phyloP scores from a whole-genome alignment of 2,888 invertebrate genomes.

The Acrobasis suavella region DNA sequence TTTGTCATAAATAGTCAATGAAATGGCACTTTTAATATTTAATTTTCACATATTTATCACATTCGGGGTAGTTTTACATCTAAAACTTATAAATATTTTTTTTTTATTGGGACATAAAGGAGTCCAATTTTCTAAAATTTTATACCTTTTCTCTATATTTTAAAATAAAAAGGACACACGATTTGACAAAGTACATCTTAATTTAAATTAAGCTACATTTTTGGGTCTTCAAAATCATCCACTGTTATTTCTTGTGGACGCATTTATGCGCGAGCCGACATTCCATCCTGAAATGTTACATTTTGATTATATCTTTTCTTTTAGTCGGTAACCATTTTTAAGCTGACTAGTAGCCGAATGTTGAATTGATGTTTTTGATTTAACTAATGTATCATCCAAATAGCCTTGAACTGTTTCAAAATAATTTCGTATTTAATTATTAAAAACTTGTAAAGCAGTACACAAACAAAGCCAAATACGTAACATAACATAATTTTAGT shows the following conservation, averaged over 20 bases:
- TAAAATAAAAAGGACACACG: slow-evolving; percentile 2
- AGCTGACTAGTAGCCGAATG: too few relatives aligned
- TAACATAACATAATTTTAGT: neutral
- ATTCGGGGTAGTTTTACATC: slow-evolving; percentile 43
- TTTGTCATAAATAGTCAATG: slow-evolving; percentile 31
- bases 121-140: slow-evolving; percentile 16
- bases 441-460: neutral
- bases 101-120: slow-evolving; percentile 3
- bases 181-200: slow-evolving; percentile 4
- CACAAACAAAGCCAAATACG: neutral
- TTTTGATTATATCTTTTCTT: slow-evolving; percentile 30
- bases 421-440: neutral
- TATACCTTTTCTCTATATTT: slow-evolving; percentile 22
- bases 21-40: slow-evolving; percentile 67
- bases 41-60: slow-evolving; percentile 65
- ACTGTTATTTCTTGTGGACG: slow-evolving; percentile 47
- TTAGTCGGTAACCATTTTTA: too few relatives aligned
- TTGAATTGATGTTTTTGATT: neutral
- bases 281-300: slow-evolving; percentile 70
- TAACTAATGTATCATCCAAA: neutral
- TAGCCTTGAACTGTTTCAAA: neutral
- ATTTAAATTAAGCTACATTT: slow-evolving; percentile 21
- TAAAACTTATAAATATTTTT: slow-evolving; percentile 26
- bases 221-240: slow-evolving; percentile 37
- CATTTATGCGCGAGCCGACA: slow-evolving; percentile 63